Percentiles rank a stretch among this genome's conserved stretches.
Conservation (phyloP, 2,113 vertebrate species). For the Merops nubicus region DNA sequence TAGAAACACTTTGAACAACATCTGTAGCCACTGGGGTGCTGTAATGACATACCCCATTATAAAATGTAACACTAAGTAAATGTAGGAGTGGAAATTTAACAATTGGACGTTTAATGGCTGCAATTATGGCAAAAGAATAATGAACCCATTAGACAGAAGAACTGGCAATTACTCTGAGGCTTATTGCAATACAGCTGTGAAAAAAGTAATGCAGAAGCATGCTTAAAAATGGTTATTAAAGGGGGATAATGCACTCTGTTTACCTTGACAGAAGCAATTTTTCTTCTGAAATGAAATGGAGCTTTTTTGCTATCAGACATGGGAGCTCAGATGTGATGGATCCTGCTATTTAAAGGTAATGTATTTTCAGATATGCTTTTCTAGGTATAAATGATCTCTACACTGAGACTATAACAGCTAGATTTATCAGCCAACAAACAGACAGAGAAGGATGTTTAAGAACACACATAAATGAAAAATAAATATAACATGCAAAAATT, state of each 20-base stretch:
- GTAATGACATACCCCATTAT: conserved; percentile 81
- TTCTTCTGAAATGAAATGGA: conserved; percentile 79
- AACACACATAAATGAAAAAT: conserved; percentile 64
- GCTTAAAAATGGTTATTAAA: conserved; percentile 85
- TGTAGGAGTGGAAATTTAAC: conserved; percentile 83
- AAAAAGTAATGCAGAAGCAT: conserved; percentile 80
- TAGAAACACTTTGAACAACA: conserved; percentile 79
- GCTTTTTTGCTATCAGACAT: conserved; percentile 76
- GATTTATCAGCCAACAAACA: conserved; percentile 55
- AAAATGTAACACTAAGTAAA: conserved; percentile 81
- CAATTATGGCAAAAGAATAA: conserved; percentile 89
- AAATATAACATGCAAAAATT: conserved; percentile 65
- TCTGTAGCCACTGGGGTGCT: conserved; percentile 76
- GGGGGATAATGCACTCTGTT: conserved; percentile 83
- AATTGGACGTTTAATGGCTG: conserved; percentile 86
- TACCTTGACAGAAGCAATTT: conserved; percentile 80
- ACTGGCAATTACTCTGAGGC: conserved; percentile 83
- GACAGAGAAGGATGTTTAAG: conserved; percentile 67
- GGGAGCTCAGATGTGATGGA: conserved; percentile 78
- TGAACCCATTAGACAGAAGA: conserved; percentile 86
- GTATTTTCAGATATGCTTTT: conserved; percentile 76
- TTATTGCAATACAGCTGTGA: conserved; percentile 85
- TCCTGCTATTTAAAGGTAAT: conserved; percentile 76
- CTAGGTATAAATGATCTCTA: conserved; percentile 73
- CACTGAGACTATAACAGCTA: conserved; percentile 54